These are phyloP conservation scores for Lucilia sericata DNA, from an alignment of 1,140 invertebrate species.

Conservation along the genomic window DNA sequence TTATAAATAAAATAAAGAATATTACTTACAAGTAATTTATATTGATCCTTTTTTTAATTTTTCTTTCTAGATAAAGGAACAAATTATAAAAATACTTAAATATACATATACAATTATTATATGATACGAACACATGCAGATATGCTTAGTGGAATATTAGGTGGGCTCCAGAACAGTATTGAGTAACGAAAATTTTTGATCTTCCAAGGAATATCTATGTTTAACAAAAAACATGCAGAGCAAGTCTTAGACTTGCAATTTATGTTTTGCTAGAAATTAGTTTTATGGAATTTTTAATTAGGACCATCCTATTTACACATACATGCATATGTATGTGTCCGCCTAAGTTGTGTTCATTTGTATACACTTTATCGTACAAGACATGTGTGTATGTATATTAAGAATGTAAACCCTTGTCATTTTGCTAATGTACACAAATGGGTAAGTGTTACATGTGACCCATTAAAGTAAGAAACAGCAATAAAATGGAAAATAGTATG, in stretches of 20 bases:
- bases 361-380: neutral
- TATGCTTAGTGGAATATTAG: too few species aligned
- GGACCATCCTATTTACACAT: too few species aligned
- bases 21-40: neutral
- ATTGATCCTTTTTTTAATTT: neutral
- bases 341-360: neutral
- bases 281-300: too few species aligned
- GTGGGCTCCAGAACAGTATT: too few species aligned
- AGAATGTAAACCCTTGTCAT: neutral
- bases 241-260: too few species aligned
- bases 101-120: too few species aligned
- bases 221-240: too few species aligned
- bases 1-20: neutral
- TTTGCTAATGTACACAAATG: neutral
- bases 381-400: neutral
- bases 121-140: too few species aligned
- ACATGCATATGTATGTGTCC: neutral
- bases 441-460: neutral
- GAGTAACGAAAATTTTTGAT: too few species aligned
- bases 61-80: neutral
- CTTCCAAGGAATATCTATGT: too few species aligned
- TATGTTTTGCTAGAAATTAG: too few species aligned
- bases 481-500: neutral
- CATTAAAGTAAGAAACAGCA: neutral
- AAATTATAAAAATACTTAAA: neutral